Percentiles rank a stretch among this genome's conserved stretches.
These are phyloP conservation scores for Saguinus imperator DNA, from an alignment of 2,113 vertebrate genomes.

Conservation along the genomic window DNA sequence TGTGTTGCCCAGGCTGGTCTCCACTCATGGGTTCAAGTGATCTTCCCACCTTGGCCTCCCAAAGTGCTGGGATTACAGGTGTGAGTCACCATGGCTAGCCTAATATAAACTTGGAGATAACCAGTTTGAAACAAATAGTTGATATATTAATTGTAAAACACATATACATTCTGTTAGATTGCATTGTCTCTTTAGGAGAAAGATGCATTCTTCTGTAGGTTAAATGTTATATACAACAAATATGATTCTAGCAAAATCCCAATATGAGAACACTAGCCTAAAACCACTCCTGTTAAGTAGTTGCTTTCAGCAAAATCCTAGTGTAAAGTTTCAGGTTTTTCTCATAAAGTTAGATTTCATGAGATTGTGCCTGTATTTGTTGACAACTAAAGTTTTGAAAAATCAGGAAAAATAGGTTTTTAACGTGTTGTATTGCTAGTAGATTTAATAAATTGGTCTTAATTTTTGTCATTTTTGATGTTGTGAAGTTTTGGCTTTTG, in stretches of 20 bases:
- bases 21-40: not conserved
- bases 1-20: not conserved
- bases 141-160: not conserved
- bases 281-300: not conserved
- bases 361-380: not conserved
- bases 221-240: not conserved
- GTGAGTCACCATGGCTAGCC: not conserved
- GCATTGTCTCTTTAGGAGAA: not conserved
- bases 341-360: not conserved
- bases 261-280: not conserved
- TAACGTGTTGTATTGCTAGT: not conserved
- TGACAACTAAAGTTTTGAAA: constrained; percentile 38
- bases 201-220: not conserved
- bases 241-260: not conserved
- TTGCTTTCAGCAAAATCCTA: not conserved
- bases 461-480: constrained; percentile 10
- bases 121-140: not conserved
- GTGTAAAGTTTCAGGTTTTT: constrained; percentile 3
- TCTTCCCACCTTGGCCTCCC: not conserved
- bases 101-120: not conserved
- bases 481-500: not conserved
- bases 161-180: not conserved
- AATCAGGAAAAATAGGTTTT: not conserved
- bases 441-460: constrained; percentile 16
- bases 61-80: not conserved